Evolutionary conservation across 2,797 vertebrate species (phyloP).

Genomic region (Acropternis orthonyx): DNA sequence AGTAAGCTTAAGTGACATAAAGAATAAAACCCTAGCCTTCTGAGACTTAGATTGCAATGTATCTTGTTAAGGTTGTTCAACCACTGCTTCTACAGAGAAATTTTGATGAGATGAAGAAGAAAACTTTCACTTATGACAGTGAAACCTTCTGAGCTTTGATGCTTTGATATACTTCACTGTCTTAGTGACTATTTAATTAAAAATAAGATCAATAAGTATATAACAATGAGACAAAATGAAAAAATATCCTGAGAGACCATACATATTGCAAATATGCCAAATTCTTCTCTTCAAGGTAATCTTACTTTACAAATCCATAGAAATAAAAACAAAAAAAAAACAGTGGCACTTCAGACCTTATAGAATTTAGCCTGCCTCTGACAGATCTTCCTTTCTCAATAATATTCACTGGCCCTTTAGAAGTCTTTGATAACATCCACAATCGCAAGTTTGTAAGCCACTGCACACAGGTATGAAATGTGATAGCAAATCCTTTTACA

Average conservation of each 20-base stretch:
- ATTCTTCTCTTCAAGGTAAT: not conserved
- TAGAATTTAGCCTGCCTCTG: not conserved
- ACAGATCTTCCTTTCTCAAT: not conserved
- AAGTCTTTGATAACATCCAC: not conserved
- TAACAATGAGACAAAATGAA: not conserved
- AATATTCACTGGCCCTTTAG: not conserved
- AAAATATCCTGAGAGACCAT: not conserved
- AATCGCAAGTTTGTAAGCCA: not conserved
- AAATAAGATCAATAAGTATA: not conserved
- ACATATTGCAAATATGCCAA: not conserved
- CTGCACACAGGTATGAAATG: not conserved
- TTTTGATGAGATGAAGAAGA: not conserved
- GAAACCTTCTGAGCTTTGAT: not conserved
- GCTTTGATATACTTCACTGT: not conserved
- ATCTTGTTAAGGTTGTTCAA: not conserved
- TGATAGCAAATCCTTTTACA: not conserved
- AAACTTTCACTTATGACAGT: not conserved
- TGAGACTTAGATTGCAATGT: not conserved
- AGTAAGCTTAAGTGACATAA: not conserved
- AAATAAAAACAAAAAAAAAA: not conserved
- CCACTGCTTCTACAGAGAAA: not conserved
- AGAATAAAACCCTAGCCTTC: not conserved
- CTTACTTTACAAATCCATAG: not conserved
- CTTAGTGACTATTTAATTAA: not conserved
- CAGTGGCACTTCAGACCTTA: not conserved